phyloP scores from a whole-genome alignment of 2,797 vertebrate species.

The Lepidocolaptes lacrymiger region DNA sequence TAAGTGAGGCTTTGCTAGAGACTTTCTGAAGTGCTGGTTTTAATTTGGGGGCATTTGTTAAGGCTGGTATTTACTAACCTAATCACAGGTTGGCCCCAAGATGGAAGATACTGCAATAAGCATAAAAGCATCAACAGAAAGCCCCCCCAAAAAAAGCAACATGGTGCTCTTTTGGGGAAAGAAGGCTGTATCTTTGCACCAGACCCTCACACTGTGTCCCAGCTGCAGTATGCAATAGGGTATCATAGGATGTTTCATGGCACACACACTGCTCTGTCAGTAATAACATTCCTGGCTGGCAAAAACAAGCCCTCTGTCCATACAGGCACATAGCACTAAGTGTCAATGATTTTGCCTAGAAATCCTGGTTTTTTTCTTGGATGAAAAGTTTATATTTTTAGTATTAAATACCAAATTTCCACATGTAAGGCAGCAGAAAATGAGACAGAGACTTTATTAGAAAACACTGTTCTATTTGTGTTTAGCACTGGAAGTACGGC shows the following conservation, averaged over 20 bases:
- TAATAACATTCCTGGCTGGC: not conserved
- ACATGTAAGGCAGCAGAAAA: slow-evolving; percentile 6
- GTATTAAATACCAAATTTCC: not conserved
- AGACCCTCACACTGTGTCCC: not conserved
- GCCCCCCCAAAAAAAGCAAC: not conserved
- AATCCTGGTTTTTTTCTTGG: not conserved
- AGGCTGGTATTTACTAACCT: not conserved
- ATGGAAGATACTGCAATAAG: not conserved
- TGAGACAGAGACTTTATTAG: not conserved
- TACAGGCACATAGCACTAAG: not conserved
- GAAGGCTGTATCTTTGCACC: not conserved
- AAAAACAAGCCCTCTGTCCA: not conserved
- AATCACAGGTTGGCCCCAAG: not conserved
- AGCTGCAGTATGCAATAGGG: not conserved
- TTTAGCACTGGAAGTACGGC: not conserved
- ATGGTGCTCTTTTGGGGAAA: not conserved
- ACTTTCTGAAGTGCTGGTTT: not conserved
- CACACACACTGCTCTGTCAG: not conserved
- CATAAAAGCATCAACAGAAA: not conserved
- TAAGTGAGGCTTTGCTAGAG: not conserved
- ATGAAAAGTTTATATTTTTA: not conserved
- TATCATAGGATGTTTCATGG: not conserved
- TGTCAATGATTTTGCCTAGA: not conserved
- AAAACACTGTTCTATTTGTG: not conserved
- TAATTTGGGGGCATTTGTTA: not conserved